A percentile compares a stretch with the other conserved stretches of the same genome.
Conservation (phyloP, 2,888 invertebrate species). For the Epicampocera succincta region DNA sequence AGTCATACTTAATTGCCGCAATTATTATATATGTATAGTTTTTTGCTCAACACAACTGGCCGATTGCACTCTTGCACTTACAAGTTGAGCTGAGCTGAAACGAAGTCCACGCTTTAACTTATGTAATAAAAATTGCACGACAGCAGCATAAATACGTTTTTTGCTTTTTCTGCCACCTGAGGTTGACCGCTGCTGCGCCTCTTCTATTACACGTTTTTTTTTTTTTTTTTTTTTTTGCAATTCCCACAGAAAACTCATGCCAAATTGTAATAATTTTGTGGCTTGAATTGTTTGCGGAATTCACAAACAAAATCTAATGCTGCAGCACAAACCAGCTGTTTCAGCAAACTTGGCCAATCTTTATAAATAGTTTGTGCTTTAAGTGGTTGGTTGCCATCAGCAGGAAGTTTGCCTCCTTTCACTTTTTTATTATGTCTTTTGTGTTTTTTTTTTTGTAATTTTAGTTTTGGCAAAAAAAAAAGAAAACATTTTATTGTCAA, state of each 20-base stretch:
- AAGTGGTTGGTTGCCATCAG: conserved; percentile 51
- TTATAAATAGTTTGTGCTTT: conserved; percentile 26
- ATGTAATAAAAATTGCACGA: conserved; percentile 44
- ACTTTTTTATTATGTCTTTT: conserved; percentile 72
- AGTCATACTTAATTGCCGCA: conserved; percentile 14
- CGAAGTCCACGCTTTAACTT: conserved; percentile 48
- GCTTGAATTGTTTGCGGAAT: not conserved
- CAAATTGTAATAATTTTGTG: conserved; percentile 6
- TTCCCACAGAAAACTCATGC: not conserved
- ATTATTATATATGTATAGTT: not conserved
- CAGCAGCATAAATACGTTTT: not conserved
- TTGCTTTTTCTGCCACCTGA: conserved; percentile 32
- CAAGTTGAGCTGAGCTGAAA: conserved; percentile 10
- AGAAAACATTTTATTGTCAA: conserved; percentile 54
- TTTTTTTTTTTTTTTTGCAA: no score
- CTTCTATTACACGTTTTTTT: conserved; percentile 24
- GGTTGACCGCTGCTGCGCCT: conserved; percentile 49
- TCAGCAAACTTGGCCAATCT: conserved; percentile 19
- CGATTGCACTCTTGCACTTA: no score
- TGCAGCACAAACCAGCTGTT: conserved; percentile 1
- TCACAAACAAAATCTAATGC: not conserved
- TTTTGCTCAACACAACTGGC: conserved; percentile 19
- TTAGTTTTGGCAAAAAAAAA: conserved; percentile 34
- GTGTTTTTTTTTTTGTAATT: conserved; percentile 1
- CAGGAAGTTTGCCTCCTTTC: conserved; percentile 79